phyloP scores from a whole-genome alignment of 1,140 invertebrate species.

The Cepaea nemoralis region DNA sequence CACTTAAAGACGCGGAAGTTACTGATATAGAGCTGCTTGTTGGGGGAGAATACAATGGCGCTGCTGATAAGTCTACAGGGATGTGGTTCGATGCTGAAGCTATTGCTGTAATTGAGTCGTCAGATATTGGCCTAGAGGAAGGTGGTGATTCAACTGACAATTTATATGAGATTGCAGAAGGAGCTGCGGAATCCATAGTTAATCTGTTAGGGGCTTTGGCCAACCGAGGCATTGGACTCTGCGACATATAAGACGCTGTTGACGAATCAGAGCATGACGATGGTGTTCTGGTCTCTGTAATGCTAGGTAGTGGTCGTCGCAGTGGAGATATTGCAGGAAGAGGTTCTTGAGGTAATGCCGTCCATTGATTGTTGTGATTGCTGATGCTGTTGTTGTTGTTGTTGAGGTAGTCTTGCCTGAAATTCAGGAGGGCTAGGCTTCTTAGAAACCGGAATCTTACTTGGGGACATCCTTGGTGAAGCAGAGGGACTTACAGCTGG shows the following conservation, averaged over 20 bases:
- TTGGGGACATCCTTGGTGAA: constrained; percentile 44
- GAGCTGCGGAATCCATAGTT: constrained; percentile 40
- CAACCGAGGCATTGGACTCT: constrained; percentile 19
- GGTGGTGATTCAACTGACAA: constrained; percentile 34
- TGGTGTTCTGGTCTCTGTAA: constrained; percentile 58
- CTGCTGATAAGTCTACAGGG: background rate
- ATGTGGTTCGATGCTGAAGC: background rate
- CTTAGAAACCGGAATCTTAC: constrained; percentile 48
- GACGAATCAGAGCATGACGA: constrained; percentile 57
- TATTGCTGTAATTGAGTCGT: background rate
- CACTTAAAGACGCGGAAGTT: background rate
- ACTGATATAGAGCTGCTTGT: background rate
- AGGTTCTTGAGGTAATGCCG: constrained; percentile 14
- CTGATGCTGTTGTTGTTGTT: background rate
- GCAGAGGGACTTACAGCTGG: background rate
- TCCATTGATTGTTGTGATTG: background rate
- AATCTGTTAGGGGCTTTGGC: background rate
- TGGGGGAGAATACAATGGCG: background rate
- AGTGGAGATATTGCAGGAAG: constrained; percentile 14
- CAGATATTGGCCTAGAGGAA: background rate
- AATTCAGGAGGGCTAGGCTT: constrained; percentile 8
- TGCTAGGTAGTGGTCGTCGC: constrained; percentile 54
- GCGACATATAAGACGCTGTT: constrained; percentile 47
- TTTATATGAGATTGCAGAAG: constrained; percentile 7
- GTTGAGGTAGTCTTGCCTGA: background rate